A percentile compares a stretch with the other conserved stretches of the same genome.
Conservation (phyloP, 1,140 invertebrate species). For the Heliconius congener region DNA sequence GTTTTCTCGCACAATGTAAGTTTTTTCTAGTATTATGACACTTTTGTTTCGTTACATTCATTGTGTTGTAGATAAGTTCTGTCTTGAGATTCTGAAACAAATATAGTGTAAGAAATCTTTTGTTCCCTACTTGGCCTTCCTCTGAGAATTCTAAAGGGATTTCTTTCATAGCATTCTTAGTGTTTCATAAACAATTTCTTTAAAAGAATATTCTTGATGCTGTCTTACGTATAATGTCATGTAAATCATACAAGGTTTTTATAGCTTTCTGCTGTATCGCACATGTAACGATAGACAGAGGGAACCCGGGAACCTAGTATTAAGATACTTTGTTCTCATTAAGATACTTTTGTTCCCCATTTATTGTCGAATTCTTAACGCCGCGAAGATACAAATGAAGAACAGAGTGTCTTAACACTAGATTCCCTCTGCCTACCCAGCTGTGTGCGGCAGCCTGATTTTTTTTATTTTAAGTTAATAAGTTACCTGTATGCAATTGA, state of each 20-base stretch:
- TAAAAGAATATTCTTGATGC: neutral
- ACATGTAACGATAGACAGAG: too few species aligned
- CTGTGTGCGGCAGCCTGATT: too few species aligned
- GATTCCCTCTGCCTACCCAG: too few species aligned
- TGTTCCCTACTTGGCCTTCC: conserved; percentile 9
- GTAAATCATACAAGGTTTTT: neutral
- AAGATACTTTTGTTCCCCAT: too few species aligned
- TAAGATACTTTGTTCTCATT: too few species aligned
- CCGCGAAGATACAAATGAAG: too few species aligned
- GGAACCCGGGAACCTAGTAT: too few species aligned
- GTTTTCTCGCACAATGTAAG: neutral
- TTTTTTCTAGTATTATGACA: conserved; percentile 1
- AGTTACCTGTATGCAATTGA: too few species aligned
- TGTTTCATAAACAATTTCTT: conserved; percentile 1
- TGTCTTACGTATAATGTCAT: neutral
- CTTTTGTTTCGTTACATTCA: conserved; percentile 8
- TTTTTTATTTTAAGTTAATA: too few species aligned
- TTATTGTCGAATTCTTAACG: too few species aligned
- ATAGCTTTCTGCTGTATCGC: too few species aligned
- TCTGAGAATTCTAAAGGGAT: conserved; percentile 8
- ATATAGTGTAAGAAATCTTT: conserved; percentile 10
- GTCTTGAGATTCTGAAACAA: neutral
- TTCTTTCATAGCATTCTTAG: neutral
- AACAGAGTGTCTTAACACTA: too few species aligned
- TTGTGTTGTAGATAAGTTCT: conserved; percentile 3